These are phyloP conservation scores for Marmota monax DNA, from an alignment of 2,113 vertebrate genomes.

Conservation along the genomic window DNA sequence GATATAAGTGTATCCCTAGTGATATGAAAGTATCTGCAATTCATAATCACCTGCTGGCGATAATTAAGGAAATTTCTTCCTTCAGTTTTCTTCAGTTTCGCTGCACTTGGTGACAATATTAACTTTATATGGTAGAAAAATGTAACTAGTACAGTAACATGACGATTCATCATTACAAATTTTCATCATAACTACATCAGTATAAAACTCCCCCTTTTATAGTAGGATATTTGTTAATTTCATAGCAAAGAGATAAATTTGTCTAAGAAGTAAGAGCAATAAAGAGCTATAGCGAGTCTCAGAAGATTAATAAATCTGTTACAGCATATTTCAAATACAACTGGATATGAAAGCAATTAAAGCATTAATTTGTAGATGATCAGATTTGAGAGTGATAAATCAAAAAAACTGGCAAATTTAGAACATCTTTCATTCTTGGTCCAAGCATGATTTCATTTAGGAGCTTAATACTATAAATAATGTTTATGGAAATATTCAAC, in stretches of 20 bases:
- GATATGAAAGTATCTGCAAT: not conserved
- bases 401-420: conserved; percentile 33
- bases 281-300: conserved; percentile 12
- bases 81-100: not conserved
- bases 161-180: conserved; percentile 61
- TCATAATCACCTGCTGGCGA: not conserved
- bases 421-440: conserved; percentile 33
- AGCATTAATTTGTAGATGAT: conserved; percentile 56
- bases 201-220: conserved; percentile 41
- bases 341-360: conserved; percentile 29
- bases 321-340: conserved; percentile 68
- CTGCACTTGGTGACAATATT: not conserved
- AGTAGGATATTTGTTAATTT: conserved; percentile 70
- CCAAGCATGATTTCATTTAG: not conserved
- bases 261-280: conserved; percentile 15
- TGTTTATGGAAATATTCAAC: not conserved
- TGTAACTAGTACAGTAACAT: not conserved
- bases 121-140: not conserved
- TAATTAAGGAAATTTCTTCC: not conserved
- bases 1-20: not conserved
- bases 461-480: not conserved
- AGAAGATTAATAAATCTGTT: conserved; percentile 57
- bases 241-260: conserved; percentile 69
- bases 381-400: conserved; percentile 46
- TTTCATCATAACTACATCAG: not conserved